phyloP scores from a whole-genome alignment of 2,888 invertebrate species.

The Ennomos erosarius region DNA sequence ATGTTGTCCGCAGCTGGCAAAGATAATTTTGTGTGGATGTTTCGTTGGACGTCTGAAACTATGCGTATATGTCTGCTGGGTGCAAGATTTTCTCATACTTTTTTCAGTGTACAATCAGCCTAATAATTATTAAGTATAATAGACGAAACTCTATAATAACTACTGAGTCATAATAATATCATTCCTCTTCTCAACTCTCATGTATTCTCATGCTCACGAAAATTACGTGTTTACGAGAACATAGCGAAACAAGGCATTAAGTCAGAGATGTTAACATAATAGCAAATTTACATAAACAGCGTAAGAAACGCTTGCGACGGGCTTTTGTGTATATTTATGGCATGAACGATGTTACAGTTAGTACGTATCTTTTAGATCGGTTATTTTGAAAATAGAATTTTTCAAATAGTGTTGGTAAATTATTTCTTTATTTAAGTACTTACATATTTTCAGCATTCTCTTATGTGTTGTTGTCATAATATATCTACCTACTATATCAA shows the following conservation, averaged over 20 bases:
- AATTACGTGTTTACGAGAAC: constrained; percentile 15
- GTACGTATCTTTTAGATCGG: constrained; percentile 11
- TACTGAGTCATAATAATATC: not conserved
- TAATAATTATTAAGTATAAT: no score
- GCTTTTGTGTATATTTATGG: constrained; percentile 22
- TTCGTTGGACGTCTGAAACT: no score
- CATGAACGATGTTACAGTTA: constrained; percentile 11
- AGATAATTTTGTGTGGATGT: no score
- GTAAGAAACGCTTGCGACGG: constrained; percentile 18
- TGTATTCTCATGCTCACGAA: constrained; percentile 24
- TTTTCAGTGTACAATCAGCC: no score
- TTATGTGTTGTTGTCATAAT: no score
- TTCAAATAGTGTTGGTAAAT: no score
- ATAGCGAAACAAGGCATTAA: constrained; percentile 21
- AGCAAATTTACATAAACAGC: constrained; percentile 31
- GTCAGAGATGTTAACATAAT: constrained; percentile 23
- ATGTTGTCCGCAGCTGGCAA: no score
- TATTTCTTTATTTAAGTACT: no score
- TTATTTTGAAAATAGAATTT: not conserved
- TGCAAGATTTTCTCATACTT: no score
- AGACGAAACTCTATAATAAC: not conserved
- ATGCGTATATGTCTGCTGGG: no score
- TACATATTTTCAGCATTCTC: no score
- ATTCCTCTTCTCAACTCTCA: not conserved
- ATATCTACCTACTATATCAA: no score